These are phyloP conservation scores for Scaptomyza polygonia DNA, from an alignment of 2,888 invertebrate species.

Conservation along the genomic window DNA sequence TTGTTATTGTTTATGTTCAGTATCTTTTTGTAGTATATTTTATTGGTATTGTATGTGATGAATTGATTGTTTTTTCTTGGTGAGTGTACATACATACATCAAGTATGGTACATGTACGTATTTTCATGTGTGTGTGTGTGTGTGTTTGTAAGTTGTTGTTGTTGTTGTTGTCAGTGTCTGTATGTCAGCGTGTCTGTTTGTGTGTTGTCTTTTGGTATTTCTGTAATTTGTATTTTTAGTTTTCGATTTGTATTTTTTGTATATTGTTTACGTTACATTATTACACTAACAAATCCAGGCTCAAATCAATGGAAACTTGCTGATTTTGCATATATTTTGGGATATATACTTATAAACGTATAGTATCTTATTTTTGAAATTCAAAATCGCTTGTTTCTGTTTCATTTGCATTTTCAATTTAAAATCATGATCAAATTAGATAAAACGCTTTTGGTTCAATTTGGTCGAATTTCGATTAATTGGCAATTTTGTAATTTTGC, in stretches of 20 bases:
- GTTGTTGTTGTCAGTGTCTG: constrained; percentile 23
- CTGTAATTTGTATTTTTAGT: constrained; percentile 17
- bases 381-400: constrained; percentile 46
- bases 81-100: constrained; percentile 7
- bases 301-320: constrained; percentile 78
- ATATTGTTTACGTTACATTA: constrained; percentile 65
- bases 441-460: constrained; percentile 31
- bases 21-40: constrained; percentile 39
- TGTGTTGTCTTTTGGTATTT: constrained; percentile 21
- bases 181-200: constrained; percentile 19
- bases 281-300: constrained; percentile 84
- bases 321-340: constrained; percentile 49
- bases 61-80: constrained; percentile 26
- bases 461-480: constrained; percentile 30
- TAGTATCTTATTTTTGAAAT: constrained; percentile 20
- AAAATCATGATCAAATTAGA: constrained; percentile 50
- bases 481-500: constrained; percentile 42
- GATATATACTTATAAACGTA: constrained; percentile 16
- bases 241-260: constrained; percentile 42
- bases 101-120: constrained; percentile 17
- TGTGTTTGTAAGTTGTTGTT: constrained; percentile 21
- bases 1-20: constrained; percentile 30
- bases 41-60: constrained; percentile 13
- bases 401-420: constrained; percentile 56
- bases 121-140: constrained; percentile 29